Evolutionary conservation across 2,113 vertebrate species (phyloP).

Genomic region (Zosterops hypoxanthus): DNA sequence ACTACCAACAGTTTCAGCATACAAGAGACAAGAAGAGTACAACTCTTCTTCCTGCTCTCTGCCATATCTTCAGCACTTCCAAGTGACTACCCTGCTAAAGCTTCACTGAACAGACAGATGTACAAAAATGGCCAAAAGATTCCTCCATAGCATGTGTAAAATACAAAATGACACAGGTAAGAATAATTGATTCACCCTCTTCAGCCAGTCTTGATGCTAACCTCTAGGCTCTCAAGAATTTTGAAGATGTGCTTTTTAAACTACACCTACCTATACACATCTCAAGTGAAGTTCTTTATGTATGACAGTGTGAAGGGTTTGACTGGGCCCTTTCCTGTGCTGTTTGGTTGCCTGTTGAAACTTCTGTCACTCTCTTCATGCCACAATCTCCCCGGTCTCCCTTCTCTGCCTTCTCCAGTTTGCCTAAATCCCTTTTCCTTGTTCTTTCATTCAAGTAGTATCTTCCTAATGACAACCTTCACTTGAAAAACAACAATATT

Average conservation of each 20-base stretch:
- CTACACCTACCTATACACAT: neutral
- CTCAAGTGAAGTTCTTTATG: neutral
- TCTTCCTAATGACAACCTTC: neutral
- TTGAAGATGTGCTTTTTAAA: neutral
- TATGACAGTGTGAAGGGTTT: neutral
- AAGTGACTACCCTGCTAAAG: neutral
- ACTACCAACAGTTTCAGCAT: neutral
- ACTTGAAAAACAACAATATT: neutral
- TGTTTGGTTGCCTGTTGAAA: neutral
- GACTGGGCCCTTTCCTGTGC: neutral
- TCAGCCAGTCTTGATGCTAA: neutral
- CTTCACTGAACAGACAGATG: neutral
- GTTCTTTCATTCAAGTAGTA: neutral
- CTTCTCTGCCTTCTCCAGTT: neutral
- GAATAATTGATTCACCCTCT: neutral
- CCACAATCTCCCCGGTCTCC: neutral
- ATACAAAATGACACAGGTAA: conserved; percentile 17
- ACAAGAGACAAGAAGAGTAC: neutral
- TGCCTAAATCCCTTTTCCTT: neutral
- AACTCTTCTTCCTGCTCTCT: neutral
- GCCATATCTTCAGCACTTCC: neutral
- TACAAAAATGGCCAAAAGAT: neutral
- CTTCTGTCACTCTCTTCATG: neutral
- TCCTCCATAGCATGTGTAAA: neutral
- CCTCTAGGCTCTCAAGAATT: neutral